Evolutionary conservation across 2,888 invertebrate genomes (phyloP), one percentile per base, ranked within the genome.

Genomic region (Pristionchus fissidentatus): DNA sequence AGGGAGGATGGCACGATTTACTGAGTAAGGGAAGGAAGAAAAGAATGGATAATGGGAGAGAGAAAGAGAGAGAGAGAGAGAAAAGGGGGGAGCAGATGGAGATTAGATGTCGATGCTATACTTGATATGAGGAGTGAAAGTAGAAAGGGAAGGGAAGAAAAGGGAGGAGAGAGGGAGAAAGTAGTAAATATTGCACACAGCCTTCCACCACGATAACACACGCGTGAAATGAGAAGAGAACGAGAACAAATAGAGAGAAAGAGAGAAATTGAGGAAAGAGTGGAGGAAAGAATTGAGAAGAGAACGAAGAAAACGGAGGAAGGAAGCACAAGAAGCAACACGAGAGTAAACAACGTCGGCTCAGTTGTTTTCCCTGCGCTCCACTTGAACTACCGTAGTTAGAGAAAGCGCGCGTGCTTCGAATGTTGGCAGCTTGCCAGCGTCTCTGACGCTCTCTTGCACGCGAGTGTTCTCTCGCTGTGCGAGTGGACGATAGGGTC

Each of bases 151-250:
- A 26, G 38, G 70, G 41, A 62, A 32, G 43, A 55, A 55, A 43
- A 46, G 5, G 81, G 55, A 66, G 60, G 43, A 73, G 26, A 41
- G 75, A 77, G 26, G 43, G 49, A 15, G 49, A 77, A 49, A 35
- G 75, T 77, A 49, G 75, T 77, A 77, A 77, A 77, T 77, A 77
- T 77, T 77, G 75, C 32, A 49, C 49, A 49, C 49, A 29, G 49
- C 75, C 49, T 77, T 77, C 49, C 49, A 49, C 43, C 41, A 41
- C 70, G 46, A 77, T 77, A 77, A 77, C 41, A 77, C 49, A 49
- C 19, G 75, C 46, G 75, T 49, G 75, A 77, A 77, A 32, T 49
- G 49, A 70, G 43, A 70, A 55, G 70, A 70, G 70, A 41, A 43
- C 1, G 70, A 70, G 43, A n/a, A 70, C 70, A 70, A 70, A 70